These are phyloP conservation scores for Hypomesus transpacificus DNA, from an alignment of 2,113 vertebrate species.

Conservation along the genomic window DNA sequence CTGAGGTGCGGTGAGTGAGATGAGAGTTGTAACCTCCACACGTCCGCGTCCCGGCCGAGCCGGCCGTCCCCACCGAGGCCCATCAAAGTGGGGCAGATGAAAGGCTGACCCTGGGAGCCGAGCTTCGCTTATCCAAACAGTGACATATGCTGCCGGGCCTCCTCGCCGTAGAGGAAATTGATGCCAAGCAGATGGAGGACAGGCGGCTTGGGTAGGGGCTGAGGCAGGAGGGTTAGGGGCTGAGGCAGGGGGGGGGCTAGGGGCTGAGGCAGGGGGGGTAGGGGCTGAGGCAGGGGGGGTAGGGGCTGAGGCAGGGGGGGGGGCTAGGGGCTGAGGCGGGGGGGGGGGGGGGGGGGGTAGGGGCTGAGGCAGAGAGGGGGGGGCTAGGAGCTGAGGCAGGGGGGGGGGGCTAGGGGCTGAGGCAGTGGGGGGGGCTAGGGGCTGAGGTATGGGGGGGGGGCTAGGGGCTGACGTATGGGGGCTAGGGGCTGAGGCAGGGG, in stretches of 20 bases:
- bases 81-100: constrained; percentile 64
- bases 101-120: constrained; percentile 43
- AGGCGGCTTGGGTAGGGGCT: constrained; percentile 56
- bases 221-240: not conserved
- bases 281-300: constrained; percentile 14
- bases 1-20: constrained; percentile 9
- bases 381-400: constrained; percentile 26
- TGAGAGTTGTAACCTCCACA: not conserved
- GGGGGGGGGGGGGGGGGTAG: not conserved
- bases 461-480: too few relatives aligned
- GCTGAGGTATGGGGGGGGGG: too few relatives aligned
- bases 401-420: too few relatives aligned
- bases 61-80: constrained; percentile 7
- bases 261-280: too few relatives aligned
- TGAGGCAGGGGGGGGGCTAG: too few relatives aligned
- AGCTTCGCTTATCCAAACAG: constrained; percentile 44
- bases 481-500: too few relatives aligned
- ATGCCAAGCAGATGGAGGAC: constrained; percentile 75
- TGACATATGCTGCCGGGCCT: constrained; percentile 70
- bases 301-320: too few relatives aligned
- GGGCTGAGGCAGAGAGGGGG: too few relatives aligned
- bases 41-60: not conserved
- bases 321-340: too few relatives aligned
- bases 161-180: constrained; percentile 41
- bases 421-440: too few relatives aligned